Base-by-base conservation (phyloP, 2,113 vertebrate genomes). In the Antechinus flavipes region DNA sequence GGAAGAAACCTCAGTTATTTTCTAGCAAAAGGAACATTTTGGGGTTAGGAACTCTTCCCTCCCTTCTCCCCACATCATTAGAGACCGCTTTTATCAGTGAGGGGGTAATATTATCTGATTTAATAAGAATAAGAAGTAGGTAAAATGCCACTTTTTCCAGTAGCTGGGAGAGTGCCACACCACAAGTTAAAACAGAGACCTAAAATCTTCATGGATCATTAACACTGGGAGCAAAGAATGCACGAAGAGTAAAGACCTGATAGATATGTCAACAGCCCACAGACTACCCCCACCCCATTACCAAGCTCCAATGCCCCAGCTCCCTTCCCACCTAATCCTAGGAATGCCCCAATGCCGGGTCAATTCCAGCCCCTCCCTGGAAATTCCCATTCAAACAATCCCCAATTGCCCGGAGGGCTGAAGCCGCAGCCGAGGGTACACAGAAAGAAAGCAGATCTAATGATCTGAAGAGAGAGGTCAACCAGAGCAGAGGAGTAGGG, bases 361-460 rank as follows among this genome's bases (percentile, higher is more conserved):
- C 27, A 90, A 50, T 47, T 47, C 27, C 25, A 90, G 25, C 25
- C 47, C 2, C 89, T 27, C 1, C 12, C 10, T 90, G 89, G 46
- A 90, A 90, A 47, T 50, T 50, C 89, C 49, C 90, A 90, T 52
- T 90, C 49, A 90, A 90, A 3, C 47, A 50, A 26, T 52, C 49
- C 26, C 30, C 90, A 3, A 30, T 26, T 4, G 46, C 46, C 90
- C 1, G 9, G 47, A 30, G 49, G 90, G 49, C 90, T 90, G 90
- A 30, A 27, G 90, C 46, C 26, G 27, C 25, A 47, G 47, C 11
- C 6, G 24, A 27, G 89, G 24, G 25, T 16, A 26, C 46, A 30
- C n/a, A 49, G 30, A 90, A 50, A 90, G 49, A 90, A 90, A 90
- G 90, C 90, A 90, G 89, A 50, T 90, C 89, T 90, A 50, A 47